phyloP scores from a whole-genome alignment of 2,113 vertebrate species.

The Pachycephala philippinensis region DNA sequence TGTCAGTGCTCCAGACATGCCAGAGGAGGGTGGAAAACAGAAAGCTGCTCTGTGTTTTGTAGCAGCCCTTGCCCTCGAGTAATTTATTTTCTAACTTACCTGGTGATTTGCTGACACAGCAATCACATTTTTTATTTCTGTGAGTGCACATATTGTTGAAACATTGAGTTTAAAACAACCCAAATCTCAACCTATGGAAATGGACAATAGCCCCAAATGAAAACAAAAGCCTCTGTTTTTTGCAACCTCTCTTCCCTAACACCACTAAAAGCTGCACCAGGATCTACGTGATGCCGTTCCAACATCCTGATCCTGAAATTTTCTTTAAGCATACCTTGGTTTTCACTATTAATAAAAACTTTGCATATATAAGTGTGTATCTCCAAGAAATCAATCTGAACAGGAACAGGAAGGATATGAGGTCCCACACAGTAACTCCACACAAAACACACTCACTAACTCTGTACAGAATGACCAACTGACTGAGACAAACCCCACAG shows the following conservation, averaged over 20 bases:
- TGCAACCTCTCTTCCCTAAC: not conserved
- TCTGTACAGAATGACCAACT: not conserved
- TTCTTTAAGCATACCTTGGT: not conserved
- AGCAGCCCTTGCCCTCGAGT: not conserved
- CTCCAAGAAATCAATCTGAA: not conserved
- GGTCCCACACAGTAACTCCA: not conserved
- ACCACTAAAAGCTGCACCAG: not conserved
- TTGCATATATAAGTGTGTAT: not conserved
- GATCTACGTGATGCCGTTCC: not conserved
- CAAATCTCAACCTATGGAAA: not conserved
- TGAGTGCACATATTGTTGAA: not conserved
- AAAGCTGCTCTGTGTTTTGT: not conserved
- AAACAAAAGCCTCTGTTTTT: not conserved
- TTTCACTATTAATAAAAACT: not conserved
- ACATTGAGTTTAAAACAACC: not conserved
- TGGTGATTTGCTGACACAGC: not conserved
- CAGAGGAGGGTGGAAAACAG: not conserved
- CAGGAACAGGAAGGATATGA: not conserved
- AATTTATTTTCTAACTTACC: not conserved
- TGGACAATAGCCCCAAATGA: not conserved
- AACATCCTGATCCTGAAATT: not conserved
- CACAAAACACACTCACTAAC: not conserved
- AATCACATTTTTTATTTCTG: not conserved
- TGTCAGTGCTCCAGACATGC: not conserved
- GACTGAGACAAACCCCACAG: not conserved